These are phyloP conservation scores for Caerostris darwini DNA, from an alignment of 1,140 invertebrate genomes.

Conservation along the genomic window DNA sequence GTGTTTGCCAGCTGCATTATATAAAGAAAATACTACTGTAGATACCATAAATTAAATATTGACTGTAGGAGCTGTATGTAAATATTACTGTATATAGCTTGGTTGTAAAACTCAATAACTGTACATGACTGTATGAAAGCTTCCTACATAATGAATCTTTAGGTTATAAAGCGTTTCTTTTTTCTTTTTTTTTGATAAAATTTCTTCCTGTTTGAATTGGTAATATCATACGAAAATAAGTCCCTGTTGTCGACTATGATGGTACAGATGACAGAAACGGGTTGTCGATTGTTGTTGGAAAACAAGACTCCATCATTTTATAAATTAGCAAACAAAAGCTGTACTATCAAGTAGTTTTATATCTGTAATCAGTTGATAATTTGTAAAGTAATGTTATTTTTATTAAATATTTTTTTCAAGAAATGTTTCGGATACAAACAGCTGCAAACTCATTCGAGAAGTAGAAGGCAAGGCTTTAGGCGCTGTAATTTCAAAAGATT, in stretches of 20 bases:
- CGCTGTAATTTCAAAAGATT: background rate
- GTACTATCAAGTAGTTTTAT: slow-evolving; percentile 74
- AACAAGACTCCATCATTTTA: slow-evolving; percentile 50
- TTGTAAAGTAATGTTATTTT: no score
- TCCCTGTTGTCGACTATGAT: slow-evolving; percentile 58
- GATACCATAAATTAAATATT: no score
- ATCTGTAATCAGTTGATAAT: slow-evolving; percentile 51
- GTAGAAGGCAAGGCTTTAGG: background rate
- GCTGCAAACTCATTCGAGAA: slow-evolving; percentile 34
- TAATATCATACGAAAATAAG: slow-evolving; percentile 50
- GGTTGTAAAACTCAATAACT: no score
- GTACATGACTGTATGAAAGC: no score
- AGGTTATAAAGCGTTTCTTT: no score
- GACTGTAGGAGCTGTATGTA: no score
- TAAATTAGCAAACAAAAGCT: slow-evolving; percentile 67
- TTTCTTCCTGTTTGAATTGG: background rate
- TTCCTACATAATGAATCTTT: no score
- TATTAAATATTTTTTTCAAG: background rate
- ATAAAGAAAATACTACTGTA: no score
- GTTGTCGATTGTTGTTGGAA: background rate
- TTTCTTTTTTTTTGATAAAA: no score
- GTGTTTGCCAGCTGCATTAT: no score
- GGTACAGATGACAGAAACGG: slow-evolving; percentile 46
- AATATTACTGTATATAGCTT: no score
- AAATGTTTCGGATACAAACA: background rate